Evolutionary conservation across 2,113 vertebrate genomes (phyloP).

Genomic region (Salminus brasiliensis): DNA sequence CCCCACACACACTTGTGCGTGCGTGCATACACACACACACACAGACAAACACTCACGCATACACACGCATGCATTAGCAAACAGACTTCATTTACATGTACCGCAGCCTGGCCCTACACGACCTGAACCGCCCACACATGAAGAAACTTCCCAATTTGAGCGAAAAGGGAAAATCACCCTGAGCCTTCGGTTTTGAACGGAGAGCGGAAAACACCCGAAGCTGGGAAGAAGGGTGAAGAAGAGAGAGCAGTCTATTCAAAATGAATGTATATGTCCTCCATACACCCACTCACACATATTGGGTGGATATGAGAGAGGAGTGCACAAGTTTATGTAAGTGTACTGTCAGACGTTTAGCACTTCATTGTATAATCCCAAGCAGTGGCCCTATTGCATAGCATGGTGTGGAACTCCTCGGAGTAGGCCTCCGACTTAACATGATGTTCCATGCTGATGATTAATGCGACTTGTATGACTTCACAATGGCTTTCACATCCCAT

Average conservation of each 20-base stretch:
- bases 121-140: not conserved
- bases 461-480: conserved; percentile 60
- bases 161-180: not conserved
- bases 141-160: conserved; percentile 3
- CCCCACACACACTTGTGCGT: conserved; percentile 46
- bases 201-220: not conserved
- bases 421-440: conserved; percentile 43
- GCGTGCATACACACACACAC: not conserved
- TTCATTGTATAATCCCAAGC: conserved; percentile 4
- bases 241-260: not conserved
- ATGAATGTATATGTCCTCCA: not conserved
- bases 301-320: not conserved
- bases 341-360: conserved; percentile 13
- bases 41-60: not conserved
- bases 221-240: not conserved
- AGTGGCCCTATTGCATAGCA: not conserved
- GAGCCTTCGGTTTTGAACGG: not conserved
- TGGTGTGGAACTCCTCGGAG: conserved; percentile 50
- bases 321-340: conserved; percentile 31
- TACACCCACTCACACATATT: not conserved
- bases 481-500: conserved; percentile 65
- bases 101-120: not conserved
- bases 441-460: conserved; percentile 63
- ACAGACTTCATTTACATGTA: conserved; percentile 8
- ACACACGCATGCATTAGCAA: conserved; percentile 14